Evolutionary conservation across 1,140 invertebrate species (phyloP), one percentile per base, ranked within the genome.

Genomic region (Drosophila mojavensis): DNA sequence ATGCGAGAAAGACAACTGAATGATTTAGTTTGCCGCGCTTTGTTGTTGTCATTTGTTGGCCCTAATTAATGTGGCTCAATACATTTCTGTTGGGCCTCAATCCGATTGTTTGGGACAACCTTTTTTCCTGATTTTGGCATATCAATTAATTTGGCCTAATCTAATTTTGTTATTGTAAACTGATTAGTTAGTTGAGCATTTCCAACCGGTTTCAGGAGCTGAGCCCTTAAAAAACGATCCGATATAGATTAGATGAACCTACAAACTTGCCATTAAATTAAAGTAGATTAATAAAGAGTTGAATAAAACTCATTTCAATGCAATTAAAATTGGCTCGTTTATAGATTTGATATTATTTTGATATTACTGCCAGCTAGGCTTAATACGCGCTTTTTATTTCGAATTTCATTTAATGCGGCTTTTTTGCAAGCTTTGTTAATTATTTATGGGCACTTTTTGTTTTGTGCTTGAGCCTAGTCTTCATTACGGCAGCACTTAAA

Each of bases 1-100:
- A 33, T 55, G 63, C n/a, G 55, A 36, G 20, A 60, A 64, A 74
- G 60, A 78, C 45, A 74, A 68, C 60, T 68, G 77, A 86, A 78
- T 78, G 77, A 86, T 86, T 88, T 80, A 83, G 79, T 79, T 69
- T 48, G 56, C 45, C 24, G 30, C 17, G 28, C 9, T 62, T 66
- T 67, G 56, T 72, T 50, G 47, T 53, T 64, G 30, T 30, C 11
- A 28, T 43, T 67, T 59, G 47, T 71, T 75, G 43, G 47, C 20
- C 67, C 82, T 86, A 83, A 86, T 86, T 89, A 89, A 86, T 86
- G 83, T 79, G 43, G 36, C 43, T 62, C 61, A 26, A 28, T 58
- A 69, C 82, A 86, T 88, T 79, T 47, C 77, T 88, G 61, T 48
- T 6, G 33, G 20, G 28, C 5, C 26, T 43, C 39, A 20, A 59